Base-by-base conservation (phyloP, 2,888 invertebrate genomes). In the Atherix ibis region DNA sequence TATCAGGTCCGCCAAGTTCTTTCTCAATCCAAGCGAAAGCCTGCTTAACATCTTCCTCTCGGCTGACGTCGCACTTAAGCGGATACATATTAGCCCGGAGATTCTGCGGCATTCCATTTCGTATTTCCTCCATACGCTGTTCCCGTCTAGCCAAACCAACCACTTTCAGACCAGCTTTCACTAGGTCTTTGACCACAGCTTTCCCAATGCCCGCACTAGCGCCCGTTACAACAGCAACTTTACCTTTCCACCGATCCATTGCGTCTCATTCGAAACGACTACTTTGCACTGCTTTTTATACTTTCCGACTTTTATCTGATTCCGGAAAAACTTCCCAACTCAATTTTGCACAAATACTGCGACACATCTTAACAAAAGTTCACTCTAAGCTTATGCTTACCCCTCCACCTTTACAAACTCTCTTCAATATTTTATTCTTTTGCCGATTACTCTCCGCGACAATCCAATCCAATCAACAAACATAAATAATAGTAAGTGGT, bases 121-220 rank as follows among this genome's bases (percentile, higher is more conserved):
- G 47, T 2, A 59, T 33, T 31, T 57, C 56, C 14, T 47, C 48
- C 2, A 59, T 35, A 18, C 52, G 52, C 2, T 65, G 59, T 17
- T 64, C 52, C 10, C 67, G 58, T 32, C 68, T 50, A 2, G 67
- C 67, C 42, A 70, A 50, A 2, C 67, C 70, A 1, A 70, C 60
- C 1, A 72, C 71, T 31, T 61, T 59, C 44, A 72, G 45, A 1
- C 71, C 72, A 17, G 56, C 51, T 26, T 56, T 48, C 2, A 63
- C 59, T 18, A 71, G 49, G 31, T 59, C 53, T 31, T 51, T 49
- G 14, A 53, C 51, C 31, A 65, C 55, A 2, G 62, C 64, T 2
- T 64, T 65, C 6, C 69, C 74, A 36, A 74, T 73, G 1, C 73
- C 74, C 0, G 65, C 58, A 49, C 72, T 72, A 9, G 71, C 72